A percentile compares a stretch with the other conserved stretches of the same genome.
phyloP scores from a whole-genome alignment of 2,113 vertebrate genomes.

The Alces alces region DNA sequence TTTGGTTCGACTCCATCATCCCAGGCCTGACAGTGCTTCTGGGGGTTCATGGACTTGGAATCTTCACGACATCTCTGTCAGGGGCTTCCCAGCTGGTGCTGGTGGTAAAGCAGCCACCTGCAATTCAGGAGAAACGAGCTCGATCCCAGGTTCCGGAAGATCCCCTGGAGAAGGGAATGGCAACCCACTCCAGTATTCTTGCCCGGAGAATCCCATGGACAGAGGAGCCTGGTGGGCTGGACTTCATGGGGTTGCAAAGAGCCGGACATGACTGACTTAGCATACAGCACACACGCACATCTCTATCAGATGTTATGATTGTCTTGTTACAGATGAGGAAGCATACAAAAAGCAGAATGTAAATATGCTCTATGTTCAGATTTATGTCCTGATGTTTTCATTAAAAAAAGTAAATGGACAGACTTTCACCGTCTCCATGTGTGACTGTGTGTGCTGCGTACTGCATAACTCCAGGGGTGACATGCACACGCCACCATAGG shows the following conservation, averaged over 20 bases:
- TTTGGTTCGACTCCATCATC: not conserved
- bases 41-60: accelerated
- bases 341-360: too few relatives aligned
- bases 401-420: not conserved
- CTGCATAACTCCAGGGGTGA: not conserved
- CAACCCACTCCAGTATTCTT: not conserved
- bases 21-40: too few relatives aligned
- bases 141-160: accelerated
- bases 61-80: accelerated
- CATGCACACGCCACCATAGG: accelerated
- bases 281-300: not conserved
- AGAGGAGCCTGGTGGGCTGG: not conserved
- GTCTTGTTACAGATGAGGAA: not conserved
- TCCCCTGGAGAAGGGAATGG: not conserved
- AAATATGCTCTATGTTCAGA: not conserved
- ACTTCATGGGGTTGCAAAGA: not conserved
- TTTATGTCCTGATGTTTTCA: not conserved
- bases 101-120: not conserved
- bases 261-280: not conserved
- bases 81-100: not conserved
- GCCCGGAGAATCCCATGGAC: not conserved
- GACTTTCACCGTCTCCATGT: not conserved
- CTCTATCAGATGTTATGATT: not conserved
- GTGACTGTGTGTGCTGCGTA: not conserved
- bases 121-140: not conserved